phyloP scores from a whole-genome alignment of 2,888 invertebrate genomes.

The Drosophila longiperda region DNA sequence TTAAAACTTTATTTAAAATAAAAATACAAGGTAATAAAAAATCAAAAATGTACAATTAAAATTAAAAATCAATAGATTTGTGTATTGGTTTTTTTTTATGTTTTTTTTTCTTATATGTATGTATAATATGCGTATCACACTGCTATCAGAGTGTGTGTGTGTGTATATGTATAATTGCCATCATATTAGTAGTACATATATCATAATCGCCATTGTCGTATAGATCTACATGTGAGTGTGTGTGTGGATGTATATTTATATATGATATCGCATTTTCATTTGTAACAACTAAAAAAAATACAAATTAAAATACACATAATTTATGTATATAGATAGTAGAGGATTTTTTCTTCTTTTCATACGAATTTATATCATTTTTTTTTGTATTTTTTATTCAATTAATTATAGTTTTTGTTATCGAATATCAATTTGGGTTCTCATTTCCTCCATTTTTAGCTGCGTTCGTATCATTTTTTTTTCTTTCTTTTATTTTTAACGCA shows the following conservation, averaged over 20 bases:
- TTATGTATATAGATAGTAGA: conserved; percentile 61
- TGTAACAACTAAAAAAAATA: conserved; percentile 73
- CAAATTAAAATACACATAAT: conserved; percentile 69
- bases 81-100: conserved; percentile 45
- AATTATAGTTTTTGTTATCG: conserved; percentile 27
- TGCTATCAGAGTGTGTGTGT: conserved; percentile 34
- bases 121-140: conserved; percentile 59
- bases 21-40: conserved; percentile 77
- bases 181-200: conserved; percentile 34
- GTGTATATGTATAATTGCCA: conserved; percentile 33
- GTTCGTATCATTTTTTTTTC: conserved; percentile 25
- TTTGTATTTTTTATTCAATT: conserved; percentile 10
- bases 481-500: conserved; percentile 36
- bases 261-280: conserved; percentile 61
- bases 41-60: conserved; percentile 76
- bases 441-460: conserved; percentile 17
- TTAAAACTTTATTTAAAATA: conserved; percentile 78
- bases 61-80: conserved; percentile 74
- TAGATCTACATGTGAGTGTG: conserved; percentile 49
- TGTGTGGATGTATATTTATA: conserved; percentile 54
- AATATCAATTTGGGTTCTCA: conserved; percentile 62
- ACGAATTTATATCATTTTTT: conserved; percentile 19
- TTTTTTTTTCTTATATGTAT: conserved; percentile 44
- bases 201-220: conserved; percentile 46
- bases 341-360: conserved; percentile 44